phyloP scores from a whole-genome alignment of 2,797 vertebrate genomes.

The Cichlasoma orientale region DNA sequence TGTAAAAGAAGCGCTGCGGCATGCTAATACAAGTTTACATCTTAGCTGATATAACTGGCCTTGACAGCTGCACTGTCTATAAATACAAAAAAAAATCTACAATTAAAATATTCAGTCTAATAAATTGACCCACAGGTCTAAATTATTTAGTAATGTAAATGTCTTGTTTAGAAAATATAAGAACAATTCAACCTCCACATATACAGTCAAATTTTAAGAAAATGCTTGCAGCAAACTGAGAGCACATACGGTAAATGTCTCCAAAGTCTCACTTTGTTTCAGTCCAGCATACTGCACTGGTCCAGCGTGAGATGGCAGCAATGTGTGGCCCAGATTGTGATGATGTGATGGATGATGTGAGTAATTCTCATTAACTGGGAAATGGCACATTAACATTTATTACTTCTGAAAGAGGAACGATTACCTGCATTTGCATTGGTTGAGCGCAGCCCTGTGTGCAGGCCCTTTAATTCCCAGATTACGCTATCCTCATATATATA shows the following conservation, averaged over 20 bases:
- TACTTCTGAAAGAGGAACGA: conserved; percentile 58
- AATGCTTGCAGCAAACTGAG: neutral
- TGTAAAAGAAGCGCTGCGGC: neutral
- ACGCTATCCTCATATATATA: conserved; percentile 57
- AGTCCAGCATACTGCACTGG: neutral
- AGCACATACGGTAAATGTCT: neutral
- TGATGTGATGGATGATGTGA: conserved; percentile 77
- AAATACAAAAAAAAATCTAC: neutral
- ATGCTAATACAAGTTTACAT: neutral
- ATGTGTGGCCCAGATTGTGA: conserved; percentile 69
- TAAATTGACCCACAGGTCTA: neutral
- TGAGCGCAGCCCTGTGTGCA: conserved; percentile 38
- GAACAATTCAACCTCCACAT: neutral
- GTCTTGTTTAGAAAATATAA: neutral
- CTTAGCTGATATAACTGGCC: neutral
- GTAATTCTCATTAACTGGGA: conserved; percentile 73
- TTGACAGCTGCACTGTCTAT: neutral
- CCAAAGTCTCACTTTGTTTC: neutral
- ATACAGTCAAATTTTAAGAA: fast-evolving
- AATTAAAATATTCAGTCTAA: neutral
- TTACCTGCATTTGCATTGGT: conserved; percentile 51
- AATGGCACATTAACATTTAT: conserved; percentile 74
- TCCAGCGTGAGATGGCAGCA: conserved; percentile 38
- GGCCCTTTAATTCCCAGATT: conserved; percentile 63
- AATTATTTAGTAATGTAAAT: too few relatives aligned